phyloP scores from a whole-genome alignment of 2,113 vertebrate species.

The Crotalus tigris region DNA sequence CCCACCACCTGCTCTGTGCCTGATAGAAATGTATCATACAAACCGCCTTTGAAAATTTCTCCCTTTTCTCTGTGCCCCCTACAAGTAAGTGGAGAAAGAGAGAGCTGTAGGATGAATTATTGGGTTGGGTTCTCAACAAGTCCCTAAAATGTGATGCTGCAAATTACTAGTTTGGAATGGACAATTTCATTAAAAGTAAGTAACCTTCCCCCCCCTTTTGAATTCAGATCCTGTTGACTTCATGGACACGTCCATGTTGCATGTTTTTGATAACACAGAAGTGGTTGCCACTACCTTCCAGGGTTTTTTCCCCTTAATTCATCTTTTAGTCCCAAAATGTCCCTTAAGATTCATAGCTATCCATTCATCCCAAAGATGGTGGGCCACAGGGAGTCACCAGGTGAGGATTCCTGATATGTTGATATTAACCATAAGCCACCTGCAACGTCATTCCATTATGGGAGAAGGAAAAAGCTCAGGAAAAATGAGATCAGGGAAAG shows the following conservation, averaged over 20 bases:
- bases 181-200: background rate
- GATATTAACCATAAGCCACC: background rate
- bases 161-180: background rate
- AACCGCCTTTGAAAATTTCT: background rate
- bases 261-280: background rate
- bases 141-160: background rate
- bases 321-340: background rate
- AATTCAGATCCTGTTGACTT: too few species aligned
- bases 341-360: background rate
- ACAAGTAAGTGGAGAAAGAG: background rate
- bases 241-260: background rate
- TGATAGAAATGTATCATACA: background rate
- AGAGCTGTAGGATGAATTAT: background rate
- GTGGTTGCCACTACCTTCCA: background rate
- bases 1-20: background rate
- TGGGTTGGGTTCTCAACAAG: background rate
- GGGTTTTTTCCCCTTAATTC: background rate
- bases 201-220: background rate
- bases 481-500: constrained; percentile 11
- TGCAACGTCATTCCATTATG: background rate
- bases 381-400: background rate
- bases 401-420: background rate
- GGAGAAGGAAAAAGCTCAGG: background rate
- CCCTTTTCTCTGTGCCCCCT: background rate
- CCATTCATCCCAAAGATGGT: background rate